Conservation (phyloP, 2,888 invertebrate species). For the Coelinius sp. region DNA sequence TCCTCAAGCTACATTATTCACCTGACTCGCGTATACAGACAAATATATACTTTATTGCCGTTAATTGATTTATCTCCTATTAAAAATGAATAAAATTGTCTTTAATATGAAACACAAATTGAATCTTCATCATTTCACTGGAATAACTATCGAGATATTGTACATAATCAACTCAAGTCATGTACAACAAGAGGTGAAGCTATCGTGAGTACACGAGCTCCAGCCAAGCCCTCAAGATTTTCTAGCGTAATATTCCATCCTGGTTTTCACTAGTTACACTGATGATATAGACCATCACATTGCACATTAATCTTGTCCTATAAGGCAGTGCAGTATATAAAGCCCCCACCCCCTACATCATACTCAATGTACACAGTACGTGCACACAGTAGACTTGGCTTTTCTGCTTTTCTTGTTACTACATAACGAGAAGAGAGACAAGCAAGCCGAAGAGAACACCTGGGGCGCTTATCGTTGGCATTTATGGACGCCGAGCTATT, state of each 20-base stretch:
- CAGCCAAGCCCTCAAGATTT: conserved; percentile 21
- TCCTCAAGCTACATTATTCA: conserved; percentile 33
- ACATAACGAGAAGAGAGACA: conserved; percentile 27
- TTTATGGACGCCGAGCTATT: conserved; percentile 3
- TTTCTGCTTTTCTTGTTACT: conserved; percentile 8
- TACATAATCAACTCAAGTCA: no score
- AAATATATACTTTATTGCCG: conserved; percentile 34
- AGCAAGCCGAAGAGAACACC: conserved; percentile 31
- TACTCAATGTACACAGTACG: neutral
- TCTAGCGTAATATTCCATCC: conserved; percentile 15
- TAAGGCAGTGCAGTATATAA: conserved; percentile 20
- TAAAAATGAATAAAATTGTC: neutral
- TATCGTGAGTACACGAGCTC: neutral
- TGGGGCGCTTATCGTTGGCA: conserved; percentile 34
- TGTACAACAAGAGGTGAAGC: neutral
- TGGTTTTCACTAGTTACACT: conserved; percentile 24
- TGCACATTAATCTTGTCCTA: conserved; percentile 33
- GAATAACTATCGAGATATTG: no score
- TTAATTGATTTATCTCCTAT: no score
- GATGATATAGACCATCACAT: conserved; percentile 21
- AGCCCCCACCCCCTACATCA: neutral
- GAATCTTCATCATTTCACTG: no score
- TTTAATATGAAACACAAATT: neutral
- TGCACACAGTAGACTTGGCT: conserved; percentile 15
- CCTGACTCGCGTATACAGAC: conserved; percentile 28